Evolutionary conservation across 2,113 vertebrate species (phyloP).

Genomic region (Cyanistes caeruleus): DNA sequence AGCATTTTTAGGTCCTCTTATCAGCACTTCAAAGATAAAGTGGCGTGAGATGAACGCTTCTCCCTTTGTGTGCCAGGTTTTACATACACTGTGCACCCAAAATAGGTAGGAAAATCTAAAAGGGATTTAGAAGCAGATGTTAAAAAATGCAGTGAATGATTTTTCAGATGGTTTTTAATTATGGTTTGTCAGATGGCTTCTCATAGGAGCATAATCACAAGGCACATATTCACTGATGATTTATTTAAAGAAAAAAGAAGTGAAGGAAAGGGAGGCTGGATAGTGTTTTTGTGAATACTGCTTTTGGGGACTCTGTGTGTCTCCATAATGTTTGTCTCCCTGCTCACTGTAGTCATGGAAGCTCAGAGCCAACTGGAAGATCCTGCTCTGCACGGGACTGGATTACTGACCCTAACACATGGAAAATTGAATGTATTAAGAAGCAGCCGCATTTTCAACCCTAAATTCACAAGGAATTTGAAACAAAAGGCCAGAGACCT

Average conservation of each 20-base stretch:
- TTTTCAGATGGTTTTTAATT: not conserved
- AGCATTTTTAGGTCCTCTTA: constrained; percentile 64
- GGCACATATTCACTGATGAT: not conserved
- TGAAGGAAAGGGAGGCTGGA: not conserved
- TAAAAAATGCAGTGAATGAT: not conserved
- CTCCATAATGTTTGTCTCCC: constrained; percentile 31
- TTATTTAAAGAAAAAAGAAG: not conserved
- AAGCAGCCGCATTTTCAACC: constrained; percentile 24
- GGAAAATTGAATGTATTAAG: constrained; percentile 64
- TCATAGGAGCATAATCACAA: constrained; percentile 32
- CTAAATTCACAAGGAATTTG: constrained; percentile 60
- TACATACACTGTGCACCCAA: not conserved
- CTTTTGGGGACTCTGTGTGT: not conserved
- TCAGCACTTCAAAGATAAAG: constrained; percentile 62
- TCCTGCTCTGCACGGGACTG: constrained; percentile 30
- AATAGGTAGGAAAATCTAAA: constrained; percentile 24
- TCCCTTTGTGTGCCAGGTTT: not conserved
- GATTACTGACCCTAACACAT: constrained; percentile 60
- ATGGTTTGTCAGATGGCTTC: constrained; percentile 24
- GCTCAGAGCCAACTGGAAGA: constrained; percentile 51
- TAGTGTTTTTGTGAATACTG: not conserved
- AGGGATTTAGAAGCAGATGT: constrained; percentile 29
- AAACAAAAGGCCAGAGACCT: constrained; percentile 64
- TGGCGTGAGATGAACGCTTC: constrained; percentile 8
- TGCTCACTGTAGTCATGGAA: constrained; percentile 57